Evolutionary conservation across 2,113 vertebrate species (phyloP).

Genomic region (Nettapus auritus): DNA sequence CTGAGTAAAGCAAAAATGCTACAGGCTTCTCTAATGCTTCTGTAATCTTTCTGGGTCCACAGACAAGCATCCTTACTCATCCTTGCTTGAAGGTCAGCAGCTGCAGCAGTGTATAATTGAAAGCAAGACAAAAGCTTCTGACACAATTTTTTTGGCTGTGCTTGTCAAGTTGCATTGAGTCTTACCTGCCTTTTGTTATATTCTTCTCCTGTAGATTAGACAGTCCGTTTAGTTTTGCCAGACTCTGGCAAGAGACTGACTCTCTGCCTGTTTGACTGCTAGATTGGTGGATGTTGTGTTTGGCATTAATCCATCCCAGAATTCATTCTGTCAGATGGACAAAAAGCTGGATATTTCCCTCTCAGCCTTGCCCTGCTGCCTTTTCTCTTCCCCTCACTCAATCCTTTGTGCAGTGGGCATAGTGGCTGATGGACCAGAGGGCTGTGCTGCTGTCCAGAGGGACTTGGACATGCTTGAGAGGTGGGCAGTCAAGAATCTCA

Average conservation of each 20-base stretch:
- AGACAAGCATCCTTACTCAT: neutral
- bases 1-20: neutral
- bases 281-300: neutral
- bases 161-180: neutral
- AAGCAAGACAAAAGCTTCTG: neutral
- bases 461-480: no score
- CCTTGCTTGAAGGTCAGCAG: neutral
- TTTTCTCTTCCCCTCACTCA: no score
- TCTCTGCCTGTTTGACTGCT: rapidly evolving
- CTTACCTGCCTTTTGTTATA: neutral
- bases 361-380: neutral
- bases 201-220: neutral
- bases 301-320: neutral
- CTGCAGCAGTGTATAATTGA: neutral
- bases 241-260: neutral
- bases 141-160: rapidly evolving
- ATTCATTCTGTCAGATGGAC: neutral
- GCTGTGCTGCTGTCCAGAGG: no score
- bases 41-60: neutral
- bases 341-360: neutral
- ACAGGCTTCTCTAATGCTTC: neutral
- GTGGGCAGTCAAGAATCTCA: no score
- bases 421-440: no score
- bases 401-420: no score
- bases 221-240: neutral